phyloP scores from a whole-genome alignment of 2,113 vertebrate genomes.

The Egretta garzetta region DNA sequence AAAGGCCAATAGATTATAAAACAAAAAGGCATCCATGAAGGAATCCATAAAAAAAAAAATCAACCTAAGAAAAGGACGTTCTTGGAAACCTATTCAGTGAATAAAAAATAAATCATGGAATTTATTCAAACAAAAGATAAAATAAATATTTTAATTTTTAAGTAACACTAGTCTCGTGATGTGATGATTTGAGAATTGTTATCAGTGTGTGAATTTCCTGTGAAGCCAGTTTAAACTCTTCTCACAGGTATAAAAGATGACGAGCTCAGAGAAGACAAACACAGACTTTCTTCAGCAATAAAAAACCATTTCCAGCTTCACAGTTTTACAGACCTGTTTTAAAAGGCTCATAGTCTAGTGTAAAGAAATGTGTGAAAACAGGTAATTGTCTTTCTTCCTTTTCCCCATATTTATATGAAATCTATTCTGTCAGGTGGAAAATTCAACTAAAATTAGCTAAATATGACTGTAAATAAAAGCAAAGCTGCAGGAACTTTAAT shows the following conservation, averaged over 20 bases:
- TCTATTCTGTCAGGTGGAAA: background rate
- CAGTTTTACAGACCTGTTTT: background rate
- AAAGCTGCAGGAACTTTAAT: background rate
- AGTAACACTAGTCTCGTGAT: background rate
- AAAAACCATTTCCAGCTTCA: background rate
- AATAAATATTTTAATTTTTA: background rate
- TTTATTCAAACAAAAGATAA: background rate
- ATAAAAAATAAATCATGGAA: background rate
- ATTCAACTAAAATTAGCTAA: background rate
- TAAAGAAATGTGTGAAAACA: background rate
- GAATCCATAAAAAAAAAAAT: background rate
- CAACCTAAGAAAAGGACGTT: background rate
- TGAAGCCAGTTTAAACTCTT: background rate
- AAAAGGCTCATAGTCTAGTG: background rate
- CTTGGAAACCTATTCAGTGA: background rate
- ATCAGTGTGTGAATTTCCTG: background rate
- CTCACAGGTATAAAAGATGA: background rate
- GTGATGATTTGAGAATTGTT: background rate
- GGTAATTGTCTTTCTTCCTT: background rate
- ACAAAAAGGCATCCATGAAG: background rate
- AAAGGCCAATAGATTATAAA: background rate
- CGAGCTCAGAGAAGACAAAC: background rate
- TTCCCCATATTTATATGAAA: background rate
- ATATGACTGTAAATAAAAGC: background rate
- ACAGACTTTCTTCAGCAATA: background rate